phyloP scores from a whole-genome alignment of 1,140 invertebrate genomes.

The Cherax quadricarinatus region DNA sequence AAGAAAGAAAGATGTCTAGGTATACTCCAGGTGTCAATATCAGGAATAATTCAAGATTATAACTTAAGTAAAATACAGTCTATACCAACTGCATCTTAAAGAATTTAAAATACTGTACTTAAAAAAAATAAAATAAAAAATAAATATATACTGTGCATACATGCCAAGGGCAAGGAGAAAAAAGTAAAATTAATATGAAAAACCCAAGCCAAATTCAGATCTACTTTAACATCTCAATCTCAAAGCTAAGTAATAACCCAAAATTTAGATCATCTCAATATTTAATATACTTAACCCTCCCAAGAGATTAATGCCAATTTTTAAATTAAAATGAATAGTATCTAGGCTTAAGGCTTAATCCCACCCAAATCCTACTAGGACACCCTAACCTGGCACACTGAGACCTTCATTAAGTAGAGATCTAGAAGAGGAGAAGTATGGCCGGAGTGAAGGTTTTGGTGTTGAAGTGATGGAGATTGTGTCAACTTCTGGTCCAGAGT shows the following conservation, averaged over 20 bases:
- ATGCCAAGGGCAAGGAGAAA: no score
- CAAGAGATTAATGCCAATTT: background rate
- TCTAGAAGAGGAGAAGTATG: constrained; percentile 94
- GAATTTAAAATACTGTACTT: no score
- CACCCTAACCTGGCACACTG: constrained; percentile 6
- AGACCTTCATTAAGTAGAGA: constrained; percentile 81
- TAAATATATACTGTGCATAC: no score
- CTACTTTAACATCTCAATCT: background rate
- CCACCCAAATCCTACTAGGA: background rate
- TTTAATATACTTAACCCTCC: background rate
- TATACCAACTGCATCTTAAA: no score
- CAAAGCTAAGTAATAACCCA: background rate
- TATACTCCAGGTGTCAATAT: no score
- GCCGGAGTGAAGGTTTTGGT: constrained; percentile 95
- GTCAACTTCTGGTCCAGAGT: constrained; percentile 95
- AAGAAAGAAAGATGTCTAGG: no score
- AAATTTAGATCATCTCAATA: background rate
- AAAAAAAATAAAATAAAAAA: no score
- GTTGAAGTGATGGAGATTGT: constrained; percentile 97
- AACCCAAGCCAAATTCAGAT: no score
- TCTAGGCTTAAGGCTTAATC: background rate
- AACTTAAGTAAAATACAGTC: no score
- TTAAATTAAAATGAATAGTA: background rate
- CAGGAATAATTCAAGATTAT: no score
- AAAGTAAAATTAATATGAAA: no score